A percentile compares a stretch with the other conserved stretches of the same genome.
phyloP scores from a whole-genome alignment of 2,797 vertebrate species.

The Sylvilagus floridanus region DNA sequence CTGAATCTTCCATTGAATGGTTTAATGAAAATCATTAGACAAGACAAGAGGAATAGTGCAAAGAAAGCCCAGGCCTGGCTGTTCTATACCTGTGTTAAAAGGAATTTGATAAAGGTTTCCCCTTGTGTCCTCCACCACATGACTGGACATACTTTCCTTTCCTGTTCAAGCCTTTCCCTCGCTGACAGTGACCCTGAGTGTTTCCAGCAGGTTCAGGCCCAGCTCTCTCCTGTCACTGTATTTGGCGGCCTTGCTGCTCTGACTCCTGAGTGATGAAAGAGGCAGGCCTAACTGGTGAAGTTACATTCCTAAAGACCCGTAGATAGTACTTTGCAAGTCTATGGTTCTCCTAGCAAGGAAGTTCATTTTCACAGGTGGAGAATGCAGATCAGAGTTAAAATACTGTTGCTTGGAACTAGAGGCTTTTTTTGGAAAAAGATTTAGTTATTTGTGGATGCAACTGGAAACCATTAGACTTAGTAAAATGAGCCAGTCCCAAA shows the following conservation, averaged over 20 bases:
- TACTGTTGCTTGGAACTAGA: conserved; percentile 50
- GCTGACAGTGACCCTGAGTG: background rate
- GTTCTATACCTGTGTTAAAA: conserved; percentile 15
- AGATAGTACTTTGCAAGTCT: conserved; percentile 44
- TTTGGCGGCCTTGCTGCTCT: conserved; percentile 44
- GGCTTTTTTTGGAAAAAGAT: background rate
- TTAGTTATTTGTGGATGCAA: too few relatives aligned
- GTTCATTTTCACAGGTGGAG: conserved; percentile 58
- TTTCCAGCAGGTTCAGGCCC: conserved; percentile 32
- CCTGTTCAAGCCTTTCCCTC: background rate
- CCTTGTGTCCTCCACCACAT: background rate
- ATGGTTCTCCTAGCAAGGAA: background rate
- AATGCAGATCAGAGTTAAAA: conserved; percentile 62
- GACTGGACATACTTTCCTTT: conserved; percentile 43
- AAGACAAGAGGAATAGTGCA: background rate
- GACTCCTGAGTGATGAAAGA: conserved; percentile 65
- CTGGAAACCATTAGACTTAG: too few relatives aligned
- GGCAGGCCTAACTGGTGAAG: conserved; percentile 77
- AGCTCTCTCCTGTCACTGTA: conserved; percentile 31
- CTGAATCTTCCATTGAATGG: conserved; percentile 10
- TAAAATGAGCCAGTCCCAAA: too few relatives aligned
- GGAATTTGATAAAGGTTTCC: background rate
- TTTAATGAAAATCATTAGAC: conserved; percentile 47
- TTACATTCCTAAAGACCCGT: conserved; percentile 70
- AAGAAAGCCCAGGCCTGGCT: background rate